Conservation (phyloP, 2,888 invertebrate species). For the Leptopterna dolabrata region DNA sequence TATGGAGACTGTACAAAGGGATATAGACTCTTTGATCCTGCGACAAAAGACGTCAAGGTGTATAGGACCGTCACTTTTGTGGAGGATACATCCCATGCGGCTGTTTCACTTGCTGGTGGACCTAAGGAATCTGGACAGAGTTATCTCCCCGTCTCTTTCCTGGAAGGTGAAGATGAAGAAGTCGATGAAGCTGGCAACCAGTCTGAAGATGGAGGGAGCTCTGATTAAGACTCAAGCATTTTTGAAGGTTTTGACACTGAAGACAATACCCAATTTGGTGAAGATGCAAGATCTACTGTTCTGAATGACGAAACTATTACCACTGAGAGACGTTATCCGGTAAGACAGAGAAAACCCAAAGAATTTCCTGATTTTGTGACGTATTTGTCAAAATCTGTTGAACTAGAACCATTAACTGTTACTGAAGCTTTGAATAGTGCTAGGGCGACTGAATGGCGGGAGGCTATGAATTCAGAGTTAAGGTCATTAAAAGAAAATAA, state of each 20-base stretch:
- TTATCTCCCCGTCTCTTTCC: neutral
- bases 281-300: neutral
- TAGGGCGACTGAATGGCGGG: neutral
- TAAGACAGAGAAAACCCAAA: neutral
- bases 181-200: neutral
- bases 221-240: no score
- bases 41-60: neutral
- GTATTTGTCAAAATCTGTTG: neutral
- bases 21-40: slow-evolving; percentile 3
- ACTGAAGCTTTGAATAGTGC: neutral
- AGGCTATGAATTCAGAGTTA: neutral
- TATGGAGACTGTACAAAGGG: neutral
- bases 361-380: neutral
- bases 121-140: neutral
- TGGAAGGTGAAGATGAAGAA: neutral
- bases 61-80: neutral
- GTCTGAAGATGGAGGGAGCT: neutral
- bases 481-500: neutral
- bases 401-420: neutral
- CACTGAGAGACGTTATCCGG: neutral
- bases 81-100: neutral
- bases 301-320: neutral
- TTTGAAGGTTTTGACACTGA: no score
- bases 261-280: neutral
- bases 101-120: neutral